Evolutionary conservation across 2,888 invertebrate genomes (phyloP), one percentile per base, ranked within the genome.

Genomic region (Meta bourneti): DNA sequence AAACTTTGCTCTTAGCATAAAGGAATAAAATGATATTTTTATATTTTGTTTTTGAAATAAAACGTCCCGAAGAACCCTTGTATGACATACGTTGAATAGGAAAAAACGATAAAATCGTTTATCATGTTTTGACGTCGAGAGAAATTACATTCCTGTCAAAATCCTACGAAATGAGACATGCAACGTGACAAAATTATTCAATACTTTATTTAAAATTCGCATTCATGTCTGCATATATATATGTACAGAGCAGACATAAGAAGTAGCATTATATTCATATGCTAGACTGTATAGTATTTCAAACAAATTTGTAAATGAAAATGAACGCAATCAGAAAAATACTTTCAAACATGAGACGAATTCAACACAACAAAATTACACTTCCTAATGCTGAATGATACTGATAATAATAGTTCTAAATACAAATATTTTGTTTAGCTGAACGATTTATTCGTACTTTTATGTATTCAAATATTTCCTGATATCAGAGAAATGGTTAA

Each of bases 31-130:
- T 48, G 20, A 72, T 79, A 11, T 51, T 20, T 71, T 71, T 69
- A 71, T 77, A 78, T 61, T 89, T 83, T 77, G 9, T 83, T 84
- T 78, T 16, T 78, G 70, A 72, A 89, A 61, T 69, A 75, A 88
- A 61, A 89, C 61, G 20, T 83, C 16, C 20, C 54, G 54, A 49
- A 87, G 54, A 74, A 54, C 19, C 34, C 75, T 19, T 78, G 78
- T 78, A 51, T 61, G 89, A 75, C 89, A 48, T 78, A 13, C n/a
- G 54, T 34, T 13, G 77, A 34, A 82, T 71, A 71, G 75, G 77
- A 51, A 69, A 80, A 89, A 89, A 77, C 89, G 89, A 89, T 89
- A 89, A 89, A 89, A 89, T 89, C 89, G 89, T 89, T 89, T 83
- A 89, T 89, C 89, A 89, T 77, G 72, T 71, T 72, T 54, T 83